These are phyloP conservation scores for Xenopus borealis DNA, from an alignment of 2,113 vertebrate genomes.

Conservation along the genomic window DNA sequence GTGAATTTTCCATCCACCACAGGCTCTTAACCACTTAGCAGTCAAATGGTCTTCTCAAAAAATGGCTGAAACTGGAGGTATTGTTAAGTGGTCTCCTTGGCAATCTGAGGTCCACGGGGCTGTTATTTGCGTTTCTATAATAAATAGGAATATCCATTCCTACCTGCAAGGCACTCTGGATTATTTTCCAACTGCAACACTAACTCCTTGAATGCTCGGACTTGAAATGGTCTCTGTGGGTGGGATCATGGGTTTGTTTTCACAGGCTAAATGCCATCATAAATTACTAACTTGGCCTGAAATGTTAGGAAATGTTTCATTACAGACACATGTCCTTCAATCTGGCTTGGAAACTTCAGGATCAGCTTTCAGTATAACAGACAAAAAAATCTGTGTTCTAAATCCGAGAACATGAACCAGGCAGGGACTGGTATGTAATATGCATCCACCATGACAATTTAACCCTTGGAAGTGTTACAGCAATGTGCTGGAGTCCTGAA, in stretches of 20 bases:
- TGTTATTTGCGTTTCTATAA: neutral
- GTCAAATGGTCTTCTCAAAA: too few relatives aligned
- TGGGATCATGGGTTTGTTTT: conserved; percentile 62
- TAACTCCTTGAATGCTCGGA: conserved; percentile 1
- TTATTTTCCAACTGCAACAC: conserved; percentile 10
- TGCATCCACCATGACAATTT: conserved; percentile 1
- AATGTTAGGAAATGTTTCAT: conserved; percentile 75
- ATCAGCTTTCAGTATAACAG: conserved; percentile 53
- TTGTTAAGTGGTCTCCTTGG: neutral
- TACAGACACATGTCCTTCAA: conserved; percentile 72
- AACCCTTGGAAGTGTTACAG: neutral
- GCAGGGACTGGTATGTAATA: neutral
- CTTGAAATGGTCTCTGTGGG: conserved; percentile 52
- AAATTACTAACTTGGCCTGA: conserved; percentile 70
- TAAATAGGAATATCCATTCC: conserved; percentile 1
- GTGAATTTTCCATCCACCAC: too few relatives aligned
- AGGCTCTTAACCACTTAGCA: too few relatives aligned
- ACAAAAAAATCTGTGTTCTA: conserved; percentile 48
- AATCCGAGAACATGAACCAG: conserved; percentile 37
- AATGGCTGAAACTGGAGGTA: neutral
- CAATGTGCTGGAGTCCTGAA: neutral
- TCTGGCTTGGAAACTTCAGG: conserved; percentile 63
- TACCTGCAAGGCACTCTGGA: conserved; percentile 12
- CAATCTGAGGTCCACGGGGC: neutral
- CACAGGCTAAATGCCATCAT: conserved; percentile 52